These are phyloP conservation scores for Pilophorus perplexus DNA, from an alignment of 2,888 invertebrate species.

Conservation along the genomic window DNA sequence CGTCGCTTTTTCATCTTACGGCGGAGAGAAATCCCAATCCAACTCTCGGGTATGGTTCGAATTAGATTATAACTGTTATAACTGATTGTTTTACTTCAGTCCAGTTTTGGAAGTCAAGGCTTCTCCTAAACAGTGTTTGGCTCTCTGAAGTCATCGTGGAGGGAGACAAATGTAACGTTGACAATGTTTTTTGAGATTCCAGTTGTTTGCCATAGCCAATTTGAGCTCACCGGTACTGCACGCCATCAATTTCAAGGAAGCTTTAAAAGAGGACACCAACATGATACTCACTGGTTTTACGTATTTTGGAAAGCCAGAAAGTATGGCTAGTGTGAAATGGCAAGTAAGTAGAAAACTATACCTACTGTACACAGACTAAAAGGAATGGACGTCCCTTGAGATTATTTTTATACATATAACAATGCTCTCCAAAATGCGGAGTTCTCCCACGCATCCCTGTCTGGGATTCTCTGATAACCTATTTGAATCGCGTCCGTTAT, in stretches of 20 bases:
- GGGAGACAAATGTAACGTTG: too few species aligned
- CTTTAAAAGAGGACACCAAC: background rate
- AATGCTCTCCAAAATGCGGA: background rate
- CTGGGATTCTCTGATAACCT: too few species aligned
- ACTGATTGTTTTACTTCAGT: too few species aligned
- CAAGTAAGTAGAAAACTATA: constrained; percentile 1
- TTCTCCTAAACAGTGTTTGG: too few species aligned
- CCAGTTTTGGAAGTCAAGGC: too few species aligned
- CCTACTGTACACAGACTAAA: too few species aligned
- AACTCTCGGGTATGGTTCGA: too few species aligned
- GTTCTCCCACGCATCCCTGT: background rate
- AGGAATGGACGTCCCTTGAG: background rate
- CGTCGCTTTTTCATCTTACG: constrained; percentile 1
- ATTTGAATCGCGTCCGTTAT: too few species aligned
- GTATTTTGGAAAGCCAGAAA: background rate
- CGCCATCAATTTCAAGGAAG: constrained; percentile 1
- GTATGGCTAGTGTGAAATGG: background rate
- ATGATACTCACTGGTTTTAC: constrained; percentile 1
- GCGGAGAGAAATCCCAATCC: too few species aligned
- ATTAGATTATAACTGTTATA: too few species aligned
- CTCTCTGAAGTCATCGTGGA: too few species aligned
- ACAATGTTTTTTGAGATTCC: too few species aligned
- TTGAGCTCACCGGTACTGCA: constrained; percentile 11
- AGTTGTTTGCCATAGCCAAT: background rate
- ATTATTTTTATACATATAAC: background rate